phyloP scores from a whole-genome alignment of 2,113 vertebrate species.

The Falco punctatus region DNA sequence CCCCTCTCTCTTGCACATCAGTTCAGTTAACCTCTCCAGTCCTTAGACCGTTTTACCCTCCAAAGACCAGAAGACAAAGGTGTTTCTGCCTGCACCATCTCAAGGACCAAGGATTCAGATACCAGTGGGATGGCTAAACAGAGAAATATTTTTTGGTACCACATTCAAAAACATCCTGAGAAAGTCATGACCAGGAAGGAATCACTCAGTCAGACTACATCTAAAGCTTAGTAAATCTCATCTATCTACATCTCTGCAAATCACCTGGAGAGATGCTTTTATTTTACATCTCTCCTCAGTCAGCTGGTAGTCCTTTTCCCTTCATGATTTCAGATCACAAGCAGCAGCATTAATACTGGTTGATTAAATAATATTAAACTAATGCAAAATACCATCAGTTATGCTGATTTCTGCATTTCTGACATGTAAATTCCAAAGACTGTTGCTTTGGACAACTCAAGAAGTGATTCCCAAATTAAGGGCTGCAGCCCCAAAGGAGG shows the following conservation, averaged over 20 bases:
- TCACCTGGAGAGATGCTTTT: not conserved
- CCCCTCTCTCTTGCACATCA: not conserved
- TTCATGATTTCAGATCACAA: not conserved
- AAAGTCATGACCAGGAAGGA: not conserved
- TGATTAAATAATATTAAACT: not conserved
- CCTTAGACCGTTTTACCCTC: not conserved
- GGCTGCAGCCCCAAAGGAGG: not conserved
- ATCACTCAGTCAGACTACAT: not conserved
- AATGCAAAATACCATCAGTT: not conserved
- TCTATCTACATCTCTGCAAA: not conserved
- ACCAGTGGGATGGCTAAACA: not conserved
- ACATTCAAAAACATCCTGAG: accelerated
- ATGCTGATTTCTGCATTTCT: not conserved
- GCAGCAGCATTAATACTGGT: not conserved
- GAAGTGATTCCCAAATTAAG: not conserved
- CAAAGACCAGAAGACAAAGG: not conserved
- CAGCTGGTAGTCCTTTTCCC: not conserved
- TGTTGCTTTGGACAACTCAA: not conserved
- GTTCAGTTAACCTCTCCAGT: not conserved
- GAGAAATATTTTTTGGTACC: not conserved
- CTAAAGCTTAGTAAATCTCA: not conserved
- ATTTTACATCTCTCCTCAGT: not conserved
- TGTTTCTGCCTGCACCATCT: not conserved
- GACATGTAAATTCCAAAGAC: not conserved
- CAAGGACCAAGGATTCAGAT: not conserved